Percentiles rank a stretch among this genome's conserved stretches.
These are phyloP conservation scores for Dinothrombium tinctorium DNA, from an alignment of 1,140 invertebrate species.

Conservation along the genomic window DNA sequence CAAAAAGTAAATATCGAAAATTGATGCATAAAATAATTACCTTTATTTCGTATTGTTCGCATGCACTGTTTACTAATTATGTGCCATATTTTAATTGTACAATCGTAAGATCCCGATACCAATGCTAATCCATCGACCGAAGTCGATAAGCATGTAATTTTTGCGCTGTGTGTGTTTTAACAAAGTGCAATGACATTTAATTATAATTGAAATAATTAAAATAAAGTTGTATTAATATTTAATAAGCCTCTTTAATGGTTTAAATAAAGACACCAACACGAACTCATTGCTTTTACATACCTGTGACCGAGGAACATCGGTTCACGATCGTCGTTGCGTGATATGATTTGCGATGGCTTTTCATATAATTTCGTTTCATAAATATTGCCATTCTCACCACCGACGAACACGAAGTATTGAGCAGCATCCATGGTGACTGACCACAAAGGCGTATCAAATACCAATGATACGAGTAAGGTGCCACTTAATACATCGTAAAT, in stretches of 20 bases:
- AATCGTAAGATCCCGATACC: slow-evolving; percentile 45
- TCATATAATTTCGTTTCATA: slow-evolving; percentile 36
- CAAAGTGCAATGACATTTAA: too few relatives aligned
- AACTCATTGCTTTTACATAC: slow-evolving; percentile 35
- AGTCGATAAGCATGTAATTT: slow-evolving; percentile 38
- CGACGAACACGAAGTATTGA: slow-evolving; percentile 46
- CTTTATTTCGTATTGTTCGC: slow-evolving; percentile 38
- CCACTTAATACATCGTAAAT: slow-evolving; percentile 41
- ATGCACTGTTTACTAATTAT: slow-evolving; percentile 42
- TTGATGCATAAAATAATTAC: slow-evolving; percentile 14
- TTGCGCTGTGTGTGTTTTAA: slow-evolving; percentile 33
- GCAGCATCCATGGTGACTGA: slow-evolving; percentile 38
- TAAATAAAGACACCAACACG: slow-evolving; percentile 19
- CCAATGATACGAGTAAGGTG: slow-evolving; percentile 36
- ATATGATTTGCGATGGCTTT: slow-evolving; percentile 16
- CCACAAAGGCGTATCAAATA: slow-evolving; percentile 42
- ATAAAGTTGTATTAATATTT: too few relatives aligned
- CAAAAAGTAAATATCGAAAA: background rate
- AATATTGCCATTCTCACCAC: slow-evolving; percentile 40
- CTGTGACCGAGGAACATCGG: slow-evolving; percentile 28
- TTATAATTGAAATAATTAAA: too few relatives aligned
- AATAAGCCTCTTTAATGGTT: slow-evolving; percentile 16
- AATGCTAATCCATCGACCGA: slow-evolving; percentile 39
- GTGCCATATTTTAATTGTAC: slow-evolving; percentile 49
- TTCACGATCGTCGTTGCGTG: background rate